Evolutionary conservation across 2,113 vertebrate genomes (phyloP).

Genomic region (Ellobius talpinus): DNA sequence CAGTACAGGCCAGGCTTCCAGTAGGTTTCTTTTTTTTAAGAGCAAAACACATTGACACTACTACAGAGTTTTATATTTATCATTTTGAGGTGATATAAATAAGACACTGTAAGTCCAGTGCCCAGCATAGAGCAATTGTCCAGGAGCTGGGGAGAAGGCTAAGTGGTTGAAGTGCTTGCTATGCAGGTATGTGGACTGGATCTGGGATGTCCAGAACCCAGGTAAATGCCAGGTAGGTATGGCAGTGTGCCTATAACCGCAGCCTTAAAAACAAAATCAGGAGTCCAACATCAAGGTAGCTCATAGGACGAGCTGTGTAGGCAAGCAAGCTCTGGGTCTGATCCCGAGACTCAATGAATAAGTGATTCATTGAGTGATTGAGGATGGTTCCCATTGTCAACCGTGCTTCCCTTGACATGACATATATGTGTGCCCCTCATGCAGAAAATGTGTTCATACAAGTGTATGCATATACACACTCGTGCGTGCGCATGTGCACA

Average conservation of each 20-base stretch:
- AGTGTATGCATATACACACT: too few species aligned
- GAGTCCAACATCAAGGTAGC: not conserved
- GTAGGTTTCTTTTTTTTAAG: not conserved
- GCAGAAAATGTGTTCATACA: not conserved
- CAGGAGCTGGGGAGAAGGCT: not conserved
- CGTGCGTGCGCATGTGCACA: too few species aligned
- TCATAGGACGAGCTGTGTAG: not conserved
- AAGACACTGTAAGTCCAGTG: not conserved
- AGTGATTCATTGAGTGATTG: not conserved
- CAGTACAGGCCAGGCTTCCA: not conserved
- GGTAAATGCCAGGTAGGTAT: too few species aligned
- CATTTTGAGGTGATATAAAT: not conserved
- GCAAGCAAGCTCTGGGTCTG: too few species aligned
- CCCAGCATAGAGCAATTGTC: not conserved
- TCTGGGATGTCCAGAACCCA: not conserved
- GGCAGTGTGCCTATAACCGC: not conserved
- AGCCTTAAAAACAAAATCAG: not conserved
- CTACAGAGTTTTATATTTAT: not conserved
- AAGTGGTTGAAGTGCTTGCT: not conserved
- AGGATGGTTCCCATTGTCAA: not conserved
- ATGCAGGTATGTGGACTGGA: not conserved
- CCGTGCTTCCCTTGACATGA: fast-evolving
- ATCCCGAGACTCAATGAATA: not conserved
- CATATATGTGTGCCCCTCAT: not conserved
- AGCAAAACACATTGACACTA: not conserved